A percentile compares a stretch with the other conserved stretches of the same genome.
These are phyloP conservation scores for Proterorhinus semilunaris DNA, from an alignment of 2,113 vertebrate species.

Conservation along the genomic window DNA sequence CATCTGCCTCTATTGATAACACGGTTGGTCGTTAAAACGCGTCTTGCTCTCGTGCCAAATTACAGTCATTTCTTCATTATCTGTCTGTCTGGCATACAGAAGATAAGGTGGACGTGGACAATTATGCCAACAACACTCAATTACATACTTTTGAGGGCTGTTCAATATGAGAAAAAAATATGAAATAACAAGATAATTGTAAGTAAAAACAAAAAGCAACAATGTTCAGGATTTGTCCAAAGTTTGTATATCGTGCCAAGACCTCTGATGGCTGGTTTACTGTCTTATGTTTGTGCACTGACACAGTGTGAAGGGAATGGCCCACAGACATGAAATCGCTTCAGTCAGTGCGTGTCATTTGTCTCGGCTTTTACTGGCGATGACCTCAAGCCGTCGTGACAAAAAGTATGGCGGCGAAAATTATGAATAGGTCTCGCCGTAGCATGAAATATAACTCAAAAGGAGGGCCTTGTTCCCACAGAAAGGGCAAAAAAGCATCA, in stretches of 20 bases:
- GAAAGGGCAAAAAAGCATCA: not conserved
- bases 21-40: slow-evolving; percentile 47
- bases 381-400: slow-evolving; percentile 24
- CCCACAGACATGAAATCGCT: slow-evolving; percentile 13
- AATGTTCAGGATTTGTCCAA: too few species aligned
- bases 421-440: slow-evolving; percentile 1
- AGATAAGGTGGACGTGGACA: slow-evolving; percentile 20
- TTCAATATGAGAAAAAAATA: too few species aligned
- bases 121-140: not conserved
- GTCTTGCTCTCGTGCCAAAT: slow-evolving; percentile 32
- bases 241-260: too few species aligned
- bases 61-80: slow-evolving; percentile 33
- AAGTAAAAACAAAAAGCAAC: too few species aligned
- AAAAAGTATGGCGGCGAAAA: slow-evolving; percentile 4
- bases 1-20: slow-evolving; percentile 45
- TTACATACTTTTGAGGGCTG: too few species aligned
- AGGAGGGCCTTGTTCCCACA: not conserved
- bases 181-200: too few species aligned
- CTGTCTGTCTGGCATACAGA: slow-evolving; percentile 13
- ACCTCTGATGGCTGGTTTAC: not conserved
- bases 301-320: slow-evolving; percentile 17
- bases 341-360: slow-evolving; percentile 21
- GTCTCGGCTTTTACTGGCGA: slow-evolving; percentile 9
- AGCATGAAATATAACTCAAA: not conserved
- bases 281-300: slow-evolving; percentile 3